These are phyloP conservation scores for Phyllotis vaccarum DNA, from an alignment of 2,797 vertebrate species.

Conservation along the genomic window DNA sequence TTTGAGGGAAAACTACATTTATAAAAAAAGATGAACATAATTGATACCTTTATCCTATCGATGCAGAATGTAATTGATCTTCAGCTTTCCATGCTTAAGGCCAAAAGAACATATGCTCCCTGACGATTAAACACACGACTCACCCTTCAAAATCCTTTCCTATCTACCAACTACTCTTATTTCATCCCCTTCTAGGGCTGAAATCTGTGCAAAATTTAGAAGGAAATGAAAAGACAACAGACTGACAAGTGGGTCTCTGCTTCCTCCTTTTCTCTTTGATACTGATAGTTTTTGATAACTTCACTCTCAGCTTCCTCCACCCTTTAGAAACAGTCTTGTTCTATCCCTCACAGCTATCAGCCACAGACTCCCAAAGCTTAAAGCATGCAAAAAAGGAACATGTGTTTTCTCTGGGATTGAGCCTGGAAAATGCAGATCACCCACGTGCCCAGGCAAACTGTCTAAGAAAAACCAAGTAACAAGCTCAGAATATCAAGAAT, in stretches of 20 bases:
- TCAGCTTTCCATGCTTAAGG: neutral
- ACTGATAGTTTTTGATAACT: neutral
- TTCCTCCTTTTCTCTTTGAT: slow-evolving; percentile 31
- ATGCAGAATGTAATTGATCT: neutral
- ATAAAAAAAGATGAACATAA: neutral
- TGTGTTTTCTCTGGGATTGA: slow-evolving; percentile 44
- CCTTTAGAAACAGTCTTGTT: slow-evolving; percentile 33
- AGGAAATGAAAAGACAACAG: neutral
- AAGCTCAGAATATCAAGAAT: neutral
- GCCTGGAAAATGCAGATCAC: slow-evolving; percentile 56
- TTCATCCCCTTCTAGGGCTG: neutral
- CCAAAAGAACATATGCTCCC: neutral
- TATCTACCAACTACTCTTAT: neutral
- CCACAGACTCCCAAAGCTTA: slow-evolving; percentile 6
- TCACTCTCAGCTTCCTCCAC: neutral
- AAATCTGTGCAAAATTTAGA: slow-evolving; percentile 45
- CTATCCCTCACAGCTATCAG: slow-evolving; percentile 42
- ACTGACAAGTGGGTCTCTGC: neutral
- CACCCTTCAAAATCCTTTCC: neutral
- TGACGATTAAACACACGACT: slow-evolving; percentile 25
- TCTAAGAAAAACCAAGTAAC: neutral
- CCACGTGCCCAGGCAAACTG: neutral
- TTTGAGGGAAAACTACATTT: neutral
- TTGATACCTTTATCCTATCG: neutral
- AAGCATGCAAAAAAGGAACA: neutral